phyloP scores from a whole-genome alignment of 2,113 vertebrate genomes.

The Eretmochelys imbricata region DNA sequence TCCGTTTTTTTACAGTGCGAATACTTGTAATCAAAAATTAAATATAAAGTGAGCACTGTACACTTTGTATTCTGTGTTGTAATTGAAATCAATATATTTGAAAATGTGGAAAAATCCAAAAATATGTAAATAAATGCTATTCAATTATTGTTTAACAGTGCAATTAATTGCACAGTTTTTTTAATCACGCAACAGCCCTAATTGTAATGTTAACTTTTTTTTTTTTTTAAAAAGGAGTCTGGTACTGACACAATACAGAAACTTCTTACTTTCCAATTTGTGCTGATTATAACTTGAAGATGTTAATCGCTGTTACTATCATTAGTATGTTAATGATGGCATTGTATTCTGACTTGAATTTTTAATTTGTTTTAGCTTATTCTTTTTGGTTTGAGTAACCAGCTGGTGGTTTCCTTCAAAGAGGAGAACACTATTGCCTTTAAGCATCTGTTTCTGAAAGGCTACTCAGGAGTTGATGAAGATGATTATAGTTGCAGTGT shows the following conservation, averaged over 20 bases:
- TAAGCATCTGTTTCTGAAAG: constrained; percentile 93
- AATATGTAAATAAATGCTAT: too few relatives aligned
- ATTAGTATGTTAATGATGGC: background rate
- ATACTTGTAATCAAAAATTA: too few relatives aligned
- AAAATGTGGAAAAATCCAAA: too few relatives aligned
- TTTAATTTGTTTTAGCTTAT: constrained; percentile 82
- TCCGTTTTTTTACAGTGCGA: too few relatives aligned
- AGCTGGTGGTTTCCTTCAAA: constrained; percentile 95
- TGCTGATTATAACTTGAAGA: background rate
- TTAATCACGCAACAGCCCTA: too few relatives aligned
- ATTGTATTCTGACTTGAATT: background rate
- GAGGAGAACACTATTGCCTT: constrained; percentile 91
- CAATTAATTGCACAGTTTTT: too few relatives aligned
- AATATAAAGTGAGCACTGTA: too few relatives aligned
- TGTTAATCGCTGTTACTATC: background rate
- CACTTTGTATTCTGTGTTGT: too few relatives aligned
- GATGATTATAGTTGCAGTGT: constrained; percentile 90
- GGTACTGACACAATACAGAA: background rate
- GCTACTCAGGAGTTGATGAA: constrained; percentile 89
- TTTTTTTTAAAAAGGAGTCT: background rate
- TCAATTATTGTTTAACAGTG: too few relatives aligned
- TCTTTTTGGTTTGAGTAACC: constrained; percentile 94
- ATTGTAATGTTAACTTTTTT: background rate
- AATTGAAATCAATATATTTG: too few relatives aligned
- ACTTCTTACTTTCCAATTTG: background rate